These are phyloP conservation scores for Idaea dimidiata DNA, from an alignment of 2,888 invertebrate species.

Conservation along the genomic window DNA sequence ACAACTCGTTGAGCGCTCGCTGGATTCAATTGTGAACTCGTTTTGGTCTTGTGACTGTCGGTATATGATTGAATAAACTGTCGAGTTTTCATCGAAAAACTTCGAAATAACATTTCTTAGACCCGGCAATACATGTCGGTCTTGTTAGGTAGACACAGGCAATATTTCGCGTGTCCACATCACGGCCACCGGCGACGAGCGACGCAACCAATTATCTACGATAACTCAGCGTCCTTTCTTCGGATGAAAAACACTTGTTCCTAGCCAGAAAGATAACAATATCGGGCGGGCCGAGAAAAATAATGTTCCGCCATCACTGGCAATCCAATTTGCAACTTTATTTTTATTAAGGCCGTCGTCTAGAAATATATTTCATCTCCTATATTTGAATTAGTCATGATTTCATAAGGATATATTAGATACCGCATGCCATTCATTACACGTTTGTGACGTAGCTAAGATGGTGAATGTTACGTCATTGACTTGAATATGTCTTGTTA, in stretches of 20 bases:
- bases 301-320: slow-evolving; percentile 1
- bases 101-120: background rate
- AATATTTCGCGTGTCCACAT: background rate
- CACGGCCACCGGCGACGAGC: background rate
- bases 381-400: slow-evolving; percentile 18
- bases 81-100: background rate
- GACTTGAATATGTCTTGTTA: slow-evolving; percentile 2
- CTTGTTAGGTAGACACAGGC: background rate
- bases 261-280: background rate
- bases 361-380: slow-evolving; percentile 7
- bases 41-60: slow-evolving; percentile 42
- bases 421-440: slow-evolving; percentile 33
- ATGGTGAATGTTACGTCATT: slow-evolving; percentile 23
- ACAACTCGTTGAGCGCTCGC: slow-evolving; percentile 67
- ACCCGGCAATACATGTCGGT: background rate
- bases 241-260: slow-evolving; percentile 1
- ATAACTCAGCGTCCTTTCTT: background rate
- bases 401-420: slow-evolving; percentile 32
- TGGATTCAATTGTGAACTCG: slow-evolving; percentile 66
- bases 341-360: slow-evolving; percentile 1
- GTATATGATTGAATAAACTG: background rate
- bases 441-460: slow-evolving; percentile 24
- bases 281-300: background rate
- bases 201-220: background rate
- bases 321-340: background rate